A percentile compares a stretch with the other conserved stretches of the same genome.
Conservation (phyloP, 2,797 vertebrate genomes). For the Astyanax mexicanus region DNA sequence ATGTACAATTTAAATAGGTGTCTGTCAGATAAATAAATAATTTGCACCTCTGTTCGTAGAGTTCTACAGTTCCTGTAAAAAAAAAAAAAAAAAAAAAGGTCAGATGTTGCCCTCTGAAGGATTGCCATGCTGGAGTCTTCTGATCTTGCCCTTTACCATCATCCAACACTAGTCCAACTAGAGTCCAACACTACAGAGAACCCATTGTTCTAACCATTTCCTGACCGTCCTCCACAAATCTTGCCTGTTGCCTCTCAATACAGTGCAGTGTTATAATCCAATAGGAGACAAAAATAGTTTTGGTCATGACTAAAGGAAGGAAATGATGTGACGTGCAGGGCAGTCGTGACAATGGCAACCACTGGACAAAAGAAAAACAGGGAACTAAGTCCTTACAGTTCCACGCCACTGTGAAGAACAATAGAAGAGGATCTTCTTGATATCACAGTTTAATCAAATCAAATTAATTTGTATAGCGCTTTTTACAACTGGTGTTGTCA, state of each 20-base stretch:
- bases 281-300: constrained; percentile 13
- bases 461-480: too few species aligned
- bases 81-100: neutral
- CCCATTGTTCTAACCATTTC: constrained; percentile 20
- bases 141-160: constrained; percentile 36
- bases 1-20: too few species aligned
- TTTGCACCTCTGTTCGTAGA: too few species aligned
- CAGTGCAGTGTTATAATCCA: constrained; percentile 11
- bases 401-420: too few species aligned
- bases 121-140: constrained; percentile 15
- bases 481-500: too few species aligned
- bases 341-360: constrained; percentile 8
- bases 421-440: too few species aligned
- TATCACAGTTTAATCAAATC: too few species aligned
- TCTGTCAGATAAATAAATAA: too few species aligned
- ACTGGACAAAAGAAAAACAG: constrained; percentile 36
- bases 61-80: neutral
- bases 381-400: neutral
- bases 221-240: constrained; percentile 6
- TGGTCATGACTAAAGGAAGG: constrained; percentile 14
- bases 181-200: constrained; percentile 21
- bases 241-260: neutral
- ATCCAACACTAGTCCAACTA: constrained; percentile 19
- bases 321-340: constrained; percentile 26
- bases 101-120: neutral